phyloP scores from a whole-genome alignment of 1,140 invertebrate species.

The Xylocopa sonorina region DNA sequence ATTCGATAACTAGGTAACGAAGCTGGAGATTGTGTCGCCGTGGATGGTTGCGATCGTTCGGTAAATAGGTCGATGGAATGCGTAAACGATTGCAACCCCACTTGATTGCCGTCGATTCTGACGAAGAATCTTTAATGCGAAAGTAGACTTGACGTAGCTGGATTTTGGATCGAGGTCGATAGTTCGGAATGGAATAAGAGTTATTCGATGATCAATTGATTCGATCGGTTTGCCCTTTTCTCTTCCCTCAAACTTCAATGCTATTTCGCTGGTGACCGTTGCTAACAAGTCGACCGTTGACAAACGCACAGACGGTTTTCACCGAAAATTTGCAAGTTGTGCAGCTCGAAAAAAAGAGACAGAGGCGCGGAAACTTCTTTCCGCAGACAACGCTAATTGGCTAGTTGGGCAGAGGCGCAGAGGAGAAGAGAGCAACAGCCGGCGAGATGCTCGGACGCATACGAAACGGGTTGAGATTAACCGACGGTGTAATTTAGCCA shows the following conservation, averaged over 20 bases:
- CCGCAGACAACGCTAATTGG: slow-evolving; percentile 60
- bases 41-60: background rate
- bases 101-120: background rate
- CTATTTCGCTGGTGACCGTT: slow-evolving; percentile 20
- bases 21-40: slow-evolving; percentile 10
- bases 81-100: slow-evolving; percentile 5
- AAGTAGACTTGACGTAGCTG: background rate
- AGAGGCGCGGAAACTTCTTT: slow-evolving; percentile 20
- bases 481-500: slow-evolving; percentile 40
- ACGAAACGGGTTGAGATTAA: slow-evolving; percentile 54
- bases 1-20: slow-evolving; percentile 16
- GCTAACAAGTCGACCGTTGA: slow-evolving; percentile 42
- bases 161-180: no score
- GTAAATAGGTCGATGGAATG: background rate
- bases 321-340: slow-evolving; percentile 56
- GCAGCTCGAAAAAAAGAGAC: slow-evolving; percentile 19
- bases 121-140: background rate
- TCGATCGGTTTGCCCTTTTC: background rate
- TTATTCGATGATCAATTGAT: no score
- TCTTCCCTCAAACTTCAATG: background rate
- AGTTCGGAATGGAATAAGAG: no score
- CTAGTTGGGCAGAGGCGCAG: slow-evolving; percentile 21
- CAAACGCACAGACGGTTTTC: background rate
- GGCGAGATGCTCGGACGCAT: slow-evolving; percentile 31
- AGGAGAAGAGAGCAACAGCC: background rate